A percentile compares a stretch with the other conserved stretches of the same genome.
These are phyloP conservation scores for Chrysogorgia sp. DNA, from an alignment of 92 coral and sea anemone species.

Conservation along the genomic window DNA sequence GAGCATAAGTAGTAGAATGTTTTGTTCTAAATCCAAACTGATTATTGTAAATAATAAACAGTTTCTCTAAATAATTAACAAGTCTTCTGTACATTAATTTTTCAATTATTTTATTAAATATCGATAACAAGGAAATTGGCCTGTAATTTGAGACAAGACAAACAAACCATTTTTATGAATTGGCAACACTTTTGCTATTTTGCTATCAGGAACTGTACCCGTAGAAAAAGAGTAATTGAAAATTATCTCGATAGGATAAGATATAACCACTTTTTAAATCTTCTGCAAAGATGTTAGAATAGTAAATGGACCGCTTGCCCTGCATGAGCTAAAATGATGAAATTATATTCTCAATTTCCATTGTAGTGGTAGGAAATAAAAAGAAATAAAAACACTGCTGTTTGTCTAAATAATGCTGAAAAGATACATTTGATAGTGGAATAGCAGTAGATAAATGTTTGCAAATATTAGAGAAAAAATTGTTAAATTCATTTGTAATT, in stretches of 20 bases:
- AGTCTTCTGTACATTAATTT: background rate
- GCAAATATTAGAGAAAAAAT: background rate
- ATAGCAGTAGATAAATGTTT: background rate
- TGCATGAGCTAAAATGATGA: background rate
- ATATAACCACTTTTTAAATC: too few species aligned
- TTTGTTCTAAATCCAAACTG: constrained; percentile 1
- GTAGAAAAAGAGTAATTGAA: background rate
- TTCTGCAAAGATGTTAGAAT: background rate
- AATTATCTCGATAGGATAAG: background rate
- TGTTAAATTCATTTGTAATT: background rate
- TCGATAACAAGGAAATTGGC: background rate
- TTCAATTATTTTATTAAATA: background rate
- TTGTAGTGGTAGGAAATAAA: background rate
- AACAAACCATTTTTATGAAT: background rate
- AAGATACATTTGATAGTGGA: background rate
- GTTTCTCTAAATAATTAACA: background rate
- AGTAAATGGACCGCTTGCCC: background rate
- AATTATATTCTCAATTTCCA: background rate
- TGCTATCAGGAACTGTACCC: background rate
- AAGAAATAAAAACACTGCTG: too few species aligned
- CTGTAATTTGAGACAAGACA: background rate
- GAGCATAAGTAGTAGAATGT: background rate
- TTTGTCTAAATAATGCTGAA: background rate
- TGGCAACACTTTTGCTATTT: background rate
- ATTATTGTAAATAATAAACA: background rate